Evolutionary conservation across 1,140 invertebrate species (phyloP).

Genomic region (Drosophila guanche): DNA sequence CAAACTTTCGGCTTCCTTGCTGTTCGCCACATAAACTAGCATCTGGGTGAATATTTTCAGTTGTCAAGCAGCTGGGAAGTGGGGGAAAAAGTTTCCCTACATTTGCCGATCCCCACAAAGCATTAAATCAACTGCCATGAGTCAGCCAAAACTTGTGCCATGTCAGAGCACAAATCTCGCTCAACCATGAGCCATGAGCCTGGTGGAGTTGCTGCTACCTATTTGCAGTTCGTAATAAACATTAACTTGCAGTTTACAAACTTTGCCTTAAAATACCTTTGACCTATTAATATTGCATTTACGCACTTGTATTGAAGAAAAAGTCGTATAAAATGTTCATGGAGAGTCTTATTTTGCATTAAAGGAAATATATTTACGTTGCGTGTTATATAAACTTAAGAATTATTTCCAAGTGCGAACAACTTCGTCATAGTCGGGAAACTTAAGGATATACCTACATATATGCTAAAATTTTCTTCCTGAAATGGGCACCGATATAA

Average conservation of each 20-base stretch:
- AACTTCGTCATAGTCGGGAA: slow-evolving; percentile 15
- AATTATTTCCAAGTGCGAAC: slow-evolving; percentile 27
- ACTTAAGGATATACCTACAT: slow-evolving; percentile 9
- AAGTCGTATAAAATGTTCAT: background rate
- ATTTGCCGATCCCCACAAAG: slow-evolving; percentile 5
- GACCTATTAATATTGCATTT: no score
- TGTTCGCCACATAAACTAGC: slow-evolving; percentile 29
- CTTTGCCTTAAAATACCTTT: slow-evolving; percentile 17
- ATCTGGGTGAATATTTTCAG: slow-evolving; percentile 52
- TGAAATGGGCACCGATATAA: slow-evolving; percentile 34
- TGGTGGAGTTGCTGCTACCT: slow-evolving; percentile 15
- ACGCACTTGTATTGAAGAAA: background rate
- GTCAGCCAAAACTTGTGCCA: slow-evolving; percentile 27
- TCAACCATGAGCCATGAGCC: background rate
- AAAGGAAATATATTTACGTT: slow-evolving; percentile 13
- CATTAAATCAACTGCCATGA: slow-evolving; percentile 64
- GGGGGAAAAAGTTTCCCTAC: slow-evolving; percentile 16
- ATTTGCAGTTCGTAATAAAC: slow-evolving; percentile 41
- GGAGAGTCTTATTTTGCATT: background rate
- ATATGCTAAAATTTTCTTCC: slow-evolving; percentile 37
- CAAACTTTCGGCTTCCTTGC: slow-evolving; percentile 7
- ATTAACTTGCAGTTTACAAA: background rate
- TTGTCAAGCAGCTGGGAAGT: slow-evolving; percentile 26
- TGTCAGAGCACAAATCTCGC: slow-evolving; percentile 42
- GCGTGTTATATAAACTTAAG: background rate